Conservation (phyloP, 2,888 invertebrate species). For the Drosophila anomalipes region DNA sequence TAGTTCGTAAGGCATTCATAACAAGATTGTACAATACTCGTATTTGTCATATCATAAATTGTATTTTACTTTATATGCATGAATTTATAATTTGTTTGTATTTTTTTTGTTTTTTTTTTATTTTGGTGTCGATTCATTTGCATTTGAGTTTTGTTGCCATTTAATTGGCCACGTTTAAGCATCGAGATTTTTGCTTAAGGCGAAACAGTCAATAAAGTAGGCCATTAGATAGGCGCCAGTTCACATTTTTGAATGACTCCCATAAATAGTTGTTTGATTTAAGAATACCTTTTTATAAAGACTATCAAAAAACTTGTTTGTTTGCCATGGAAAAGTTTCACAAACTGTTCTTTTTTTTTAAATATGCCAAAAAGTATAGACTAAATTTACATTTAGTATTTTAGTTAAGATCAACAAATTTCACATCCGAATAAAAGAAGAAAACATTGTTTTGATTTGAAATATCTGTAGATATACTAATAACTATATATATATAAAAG, state of each 20-base stretch:
- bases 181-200: constrained; percentile 13
- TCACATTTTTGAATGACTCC: constrained; percentile 10
- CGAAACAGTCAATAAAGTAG: constrained; percentile 33
- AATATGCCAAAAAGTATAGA: not conserved
- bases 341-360: not conserved
- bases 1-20: constrained; percentile 32
- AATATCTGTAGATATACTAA: not conserved
- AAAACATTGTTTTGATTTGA: not conserved
- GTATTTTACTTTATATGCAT: constrained; percentile 38
- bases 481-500: not conserved
- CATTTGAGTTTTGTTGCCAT: constrained; percentile 56
- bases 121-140: constrained; percentile 47
- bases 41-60: constrained; percentile 59
- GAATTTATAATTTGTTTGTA: constrained; percentile 21
- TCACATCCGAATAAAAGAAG: not conserved
- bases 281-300: constrained; percentile 4
- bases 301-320: not conserved
- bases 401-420: not conserved
- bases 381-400: too few relatives aligned
- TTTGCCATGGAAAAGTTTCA: constrained; percentile 1
- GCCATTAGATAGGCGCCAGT: constrained; percentile 44
- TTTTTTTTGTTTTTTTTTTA: not conserved
- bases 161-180: constrained; percentile 58
- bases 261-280: constrained; percentile 38
- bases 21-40: constrained; percentile 47